Evolutionary conservation across 2,888 invertebrate species (phyloP).

Genomic region (Dimorphilus gyrociliatus): DNA sequence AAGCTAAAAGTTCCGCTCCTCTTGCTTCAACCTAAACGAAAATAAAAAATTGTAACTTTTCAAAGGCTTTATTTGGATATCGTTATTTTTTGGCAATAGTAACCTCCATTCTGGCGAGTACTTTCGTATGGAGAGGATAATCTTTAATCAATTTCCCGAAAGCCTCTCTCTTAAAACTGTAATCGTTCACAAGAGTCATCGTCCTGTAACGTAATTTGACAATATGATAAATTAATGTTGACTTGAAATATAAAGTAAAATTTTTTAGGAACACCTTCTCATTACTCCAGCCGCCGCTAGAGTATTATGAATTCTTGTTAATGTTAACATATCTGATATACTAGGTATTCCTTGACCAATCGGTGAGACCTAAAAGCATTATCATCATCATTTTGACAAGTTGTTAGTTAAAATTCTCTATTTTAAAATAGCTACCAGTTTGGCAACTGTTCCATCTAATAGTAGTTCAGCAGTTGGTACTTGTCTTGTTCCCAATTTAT

Average conservation of each 20-base stretch:
- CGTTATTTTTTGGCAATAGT: constrained; percentile 2
- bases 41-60: constrained; percentile 1
- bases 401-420: constrained; percentile 1
- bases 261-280: constrained; percentile 32
- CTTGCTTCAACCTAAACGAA: constrained; percentile 36
- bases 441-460: constrained; percentile 41
- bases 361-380: constrained; percentile 32
- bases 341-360: constrained; percentile 41
- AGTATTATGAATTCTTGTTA: constrained; percentile 44
- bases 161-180: constrained; percentile 38
- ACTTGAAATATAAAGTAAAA: not conserved
- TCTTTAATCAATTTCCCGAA: constrained; percentile 40
- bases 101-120: constrained; percentile 41
- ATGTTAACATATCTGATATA: constrained; percentile 43
- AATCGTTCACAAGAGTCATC: constrained; percentile 41
- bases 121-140: constrained; percentile 42
- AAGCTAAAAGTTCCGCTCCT: constrained; percentile 38
- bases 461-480: constrained; percentile 45
- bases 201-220: constrained; percentile 29
- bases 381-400: not conserved
- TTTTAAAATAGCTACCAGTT: constrained; percentile 21
- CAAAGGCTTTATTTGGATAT: not conserved
- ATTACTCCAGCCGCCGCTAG: constrained; percentile 36
- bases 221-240: no score
- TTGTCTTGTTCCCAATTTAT: constrained; percentile 45